Evolutionary conservation across 2,888 invertebrate species (phyloP), one percentile per base, ranked within the genome.

Genomic region (Agonum fuliginosum): DNA sequence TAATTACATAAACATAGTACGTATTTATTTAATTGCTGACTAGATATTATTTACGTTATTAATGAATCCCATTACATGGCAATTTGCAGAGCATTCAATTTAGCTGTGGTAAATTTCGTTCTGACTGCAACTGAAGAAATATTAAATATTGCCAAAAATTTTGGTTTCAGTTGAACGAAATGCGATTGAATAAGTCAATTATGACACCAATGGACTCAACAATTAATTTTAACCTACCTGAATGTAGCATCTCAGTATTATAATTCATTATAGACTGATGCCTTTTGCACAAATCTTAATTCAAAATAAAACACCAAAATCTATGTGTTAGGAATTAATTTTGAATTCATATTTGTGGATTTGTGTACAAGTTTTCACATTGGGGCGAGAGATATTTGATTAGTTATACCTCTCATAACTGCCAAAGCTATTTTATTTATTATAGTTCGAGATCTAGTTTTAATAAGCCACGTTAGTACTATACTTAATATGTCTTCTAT

Each of bases 181-280:
- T 46, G 14, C 6, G 17, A 1, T 12, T 27, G 48, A 12, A 69
- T 72, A 46, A 74, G 74, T 74, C 74, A 74, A 74, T 74, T 74
- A 74, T 74, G 74, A 74, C 74, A 74, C 74, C 74, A 74, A 34
- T 65, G 37, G 37, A 65, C 65, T 65, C 37, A 65, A 65, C 30
- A 34, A 37, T 34, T 54, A 48, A 19, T 30, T 34, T 34, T 37
- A 34, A 34, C 34, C 62, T 73, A 73, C 37, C 20, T 73, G 41
- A 73, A 74, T 65, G 65, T 74, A 74, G 74, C 34, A 24, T 71
- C 2, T 41, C 74, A 74, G 74, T 74, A 74, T 74, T 74, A 69
- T 34, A 54, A 54, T n/a, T 10, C 8, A n/a, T n/a, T 24, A 73
- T 73, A 73, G 73, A 71, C 70, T 70, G 70, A 51, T n/a, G 34